Conservation (phyloP, 2,113 vertebrate genomes). For the Syrrhaptes paradoxus region DNA sequence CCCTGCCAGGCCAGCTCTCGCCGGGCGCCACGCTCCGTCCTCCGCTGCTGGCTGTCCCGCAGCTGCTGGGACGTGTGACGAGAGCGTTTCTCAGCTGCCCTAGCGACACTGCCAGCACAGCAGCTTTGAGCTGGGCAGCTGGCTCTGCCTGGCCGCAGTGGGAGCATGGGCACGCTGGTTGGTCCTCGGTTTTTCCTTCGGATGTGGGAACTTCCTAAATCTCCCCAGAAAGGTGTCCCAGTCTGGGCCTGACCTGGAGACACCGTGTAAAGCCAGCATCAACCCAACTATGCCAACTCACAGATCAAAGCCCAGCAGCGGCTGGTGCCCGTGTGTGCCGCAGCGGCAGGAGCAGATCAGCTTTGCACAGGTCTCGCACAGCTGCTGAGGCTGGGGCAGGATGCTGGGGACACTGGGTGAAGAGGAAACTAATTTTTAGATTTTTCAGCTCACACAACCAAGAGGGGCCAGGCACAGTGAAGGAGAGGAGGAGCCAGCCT, state of each 20-base stretch:
- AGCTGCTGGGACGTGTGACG: background rate
- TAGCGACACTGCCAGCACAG: background rate
- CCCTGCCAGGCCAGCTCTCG: background rate
- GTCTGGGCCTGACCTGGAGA: background rate
- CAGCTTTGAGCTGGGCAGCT: background rate
- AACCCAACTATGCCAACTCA: background rate
- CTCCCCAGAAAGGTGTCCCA: background rate
- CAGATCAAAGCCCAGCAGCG: background rate
- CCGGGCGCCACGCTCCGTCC: background rate
- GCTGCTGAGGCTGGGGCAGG: background rate
- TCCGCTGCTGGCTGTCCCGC: background rate
- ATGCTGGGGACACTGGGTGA: background rate
- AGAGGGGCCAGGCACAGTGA: rapidly evolving
- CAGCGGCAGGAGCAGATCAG: rapidly evolving
- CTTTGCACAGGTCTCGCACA: background rate
- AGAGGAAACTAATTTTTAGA: background rate
- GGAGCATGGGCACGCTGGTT: background rate
- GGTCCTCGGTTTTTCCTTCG: background rate
- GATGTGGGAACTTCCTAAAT: background rate
- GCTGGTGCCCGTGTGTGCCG: background rate
- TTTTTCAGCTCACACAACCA: background rate
- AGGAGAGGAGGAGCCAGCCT: background rate
- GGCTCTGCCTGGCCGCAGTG: background rate
- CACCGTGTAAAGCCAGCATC: background rate
- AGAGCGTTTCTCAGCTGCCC: background rate